phyloP scores from a whole-genome alignment of 2,888 invertebrate genomes.

The Trichogramma evanescens region DNA sequence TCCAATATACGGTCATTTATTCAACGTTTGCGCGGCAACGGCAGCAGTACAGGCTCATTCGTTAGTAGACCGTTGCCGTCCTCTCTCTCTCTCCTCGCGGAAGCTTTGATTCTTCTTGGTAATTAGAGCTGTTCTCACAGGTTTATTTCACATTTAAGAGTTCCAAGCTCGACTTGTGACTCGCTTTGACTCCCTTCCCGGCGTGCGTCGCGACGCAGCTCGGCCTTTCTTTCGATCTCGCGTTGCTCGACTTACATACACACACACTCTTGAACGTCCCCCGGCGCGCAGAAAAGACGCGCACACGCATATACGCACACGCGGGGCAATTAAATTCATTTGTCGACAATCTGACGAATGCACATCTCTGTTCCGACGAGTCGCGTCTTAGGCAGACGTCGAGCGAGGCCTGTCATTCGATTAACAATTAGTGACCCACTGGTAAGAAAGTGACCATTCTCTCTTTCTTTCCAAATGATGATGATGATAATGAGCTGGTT shows the following conservation, averaged over 20 bases:
- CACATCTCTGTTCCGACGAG: slow-evolving; percentile 5
- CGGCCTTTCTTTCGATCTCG: no score
- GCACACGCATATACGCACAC: no score
- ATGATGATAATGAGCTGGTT: no score
- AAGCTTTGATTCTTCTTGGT: slow-evolving; percentile 11
- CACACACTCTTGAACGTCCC: no score
- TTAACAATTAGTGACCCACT: slow-evolving; percentile 12
- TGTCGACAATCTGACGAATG: slow-evolving; percentile 40
- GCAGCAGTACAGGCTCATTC: no score
- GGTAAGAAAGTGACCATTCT: background rate
- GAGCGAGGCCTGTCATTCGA: slow-evolving; percentile 5
- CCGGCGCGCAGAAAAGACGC: background rate
- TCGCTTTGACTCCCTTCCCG: no score
- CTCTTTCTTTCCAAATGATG: background rate
- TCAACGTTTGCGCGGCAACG: no score
- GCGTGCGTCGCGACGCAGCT: no score
- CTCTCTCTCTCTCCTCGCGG: background rate
- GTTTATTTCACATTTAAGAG: slow-evolving; percentile 7
- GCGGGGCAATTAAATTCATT: slow-evolving; percentile 40
- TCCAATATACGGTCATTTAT: no score
- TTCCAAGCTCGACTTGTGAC: no score
- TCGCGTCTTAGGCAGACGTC: background rate
- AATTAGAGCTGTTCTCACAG: slow-evolving; percentile 11
- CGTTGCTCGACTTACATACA: no score
- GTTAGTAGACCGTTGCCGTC: no score